These are phyloP conservation scores for Myotis daubentonii DNA, from an alignment of 2,797 vertebrate genomes.

Conservation along the genomic window DNA sequence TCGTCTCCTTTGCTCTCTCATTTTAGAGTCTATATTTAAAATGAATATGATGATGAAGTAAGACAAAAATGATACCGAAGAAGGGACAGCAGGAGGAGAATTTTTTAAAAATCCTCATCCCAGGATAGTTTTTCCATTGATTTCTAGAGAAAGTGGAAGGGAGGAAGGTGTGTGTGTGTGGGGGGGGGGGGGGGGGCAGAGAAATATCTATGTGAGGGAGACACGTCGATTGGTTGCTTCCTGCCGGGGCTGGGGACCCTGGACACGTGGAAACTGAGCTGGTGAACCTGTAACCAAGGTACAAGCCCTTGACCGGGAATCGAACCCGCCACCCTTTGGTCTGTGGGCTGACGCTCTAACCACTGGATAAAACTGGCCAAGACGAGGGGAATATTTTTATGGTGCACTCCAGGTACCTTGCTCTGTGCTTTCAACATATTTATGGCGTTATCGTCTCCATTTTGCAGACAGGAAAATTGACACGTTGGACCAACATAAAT, in stretches of 20 bases:
- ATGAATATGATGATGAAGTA: background rate
- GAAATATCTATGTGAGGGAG: too few species aligned
- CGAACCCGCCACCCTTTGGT: too few species aligned
- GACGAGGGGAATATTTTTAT: background rate
- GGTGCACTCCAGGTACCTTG: background rate
- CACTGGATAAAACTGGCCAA: background rate
- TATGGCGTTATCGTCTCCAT: background rate
- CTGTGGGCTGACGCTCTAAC: too few species aligned
- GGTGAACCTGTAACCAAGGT: too few species aligned
- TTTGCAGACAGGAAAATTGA: background rate
- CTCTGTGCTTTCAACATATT: background rate
- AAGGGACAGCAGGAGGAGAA: background rate
- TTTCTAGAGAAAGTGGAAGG: too few species aligned
- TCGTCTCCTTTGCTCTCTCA: background rate
- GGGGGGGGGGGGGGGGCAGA: rapidly evolving
- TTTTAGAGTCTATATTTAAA: slow-evolving; percentile 7
- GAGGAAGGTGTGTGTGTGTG: too few species aligned
- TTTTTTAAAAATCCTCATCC: background rate
- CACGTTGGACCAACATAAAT: background rate
- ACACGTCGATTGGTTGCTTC: background rate
- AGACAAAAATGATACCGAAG: background rate
- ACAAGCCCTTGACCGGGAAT: too few species aligned
- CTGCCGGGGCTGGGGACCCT: too few species aligned
- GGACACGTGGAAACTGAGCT: too few species aligned
- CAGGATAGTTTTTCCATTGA: too few species aligned